Conservation (phyloP, 2,888 invertebrate genomes). For the Auanema freiburgensis region DNA sequence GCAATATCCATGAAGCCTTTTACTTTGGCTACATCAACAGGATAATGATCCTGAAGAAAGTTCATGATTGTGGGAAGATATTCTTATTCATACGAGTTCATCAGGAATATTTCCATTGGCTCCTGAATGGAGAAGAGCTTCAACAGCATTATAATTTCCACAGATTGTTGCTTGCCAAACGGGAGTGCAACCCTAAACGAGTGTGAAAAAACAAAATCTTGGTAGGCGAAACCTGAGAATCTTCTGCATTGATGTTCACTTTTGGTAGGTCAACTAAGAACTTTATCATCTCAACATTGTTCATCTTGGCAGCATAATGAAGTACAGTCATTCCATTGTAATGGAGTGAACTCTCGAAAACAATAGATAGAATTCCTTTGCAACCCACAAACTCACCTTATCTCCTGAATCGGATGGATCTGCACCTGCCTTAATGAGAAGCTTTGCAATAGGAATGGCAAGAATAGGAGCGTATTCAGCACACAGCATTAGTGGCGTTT, state of each 20-base stretch:
- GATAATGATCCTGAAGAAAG: not conserved
- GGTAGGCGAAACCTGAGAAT: not conserved
- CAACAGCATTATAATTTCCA: not conserved
- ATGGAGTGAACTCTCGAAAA: not conserved
- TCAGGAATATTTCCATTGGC: conserved; percentile 3
- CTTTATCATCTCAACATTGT: conserved; percentile 3
- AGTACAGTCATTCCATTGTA: conserved; percentile 2
- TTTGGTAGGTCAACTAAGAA: not conserved
- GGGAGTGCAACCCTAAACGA: not conserved
- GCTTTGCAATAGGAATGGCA: not conserved
- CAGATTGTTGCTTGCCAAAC: conserved; percentile 3
- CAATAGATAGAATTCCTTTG: not conserved
- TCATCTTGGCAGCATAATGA: conserved; percentile 1
- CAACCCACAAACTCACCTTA: not conserved
- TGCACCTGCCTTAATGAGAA: not conserved
- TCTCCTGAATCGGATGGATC: not conserved
- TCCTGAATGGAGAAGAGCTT: conserved; percentile 1
- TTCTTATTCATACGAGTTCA: not conserved
- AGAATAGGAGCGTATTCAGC: not conserved
- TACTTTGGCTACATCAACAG: not conserved
- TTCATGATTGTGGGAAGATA: not conserved
- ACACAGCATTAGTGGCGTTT: not conserved
- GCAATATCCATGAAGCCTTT: conserved; percentile 1
- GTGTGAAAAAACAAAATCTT: not conserved
- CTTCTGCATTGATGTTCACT: conserved; percentile 3